These are phyloP conservation scores for Bemisia tabaci DNA, from an alignment of 1,140 invertebrate genomes.

Conservation along the genomic window DNA sequence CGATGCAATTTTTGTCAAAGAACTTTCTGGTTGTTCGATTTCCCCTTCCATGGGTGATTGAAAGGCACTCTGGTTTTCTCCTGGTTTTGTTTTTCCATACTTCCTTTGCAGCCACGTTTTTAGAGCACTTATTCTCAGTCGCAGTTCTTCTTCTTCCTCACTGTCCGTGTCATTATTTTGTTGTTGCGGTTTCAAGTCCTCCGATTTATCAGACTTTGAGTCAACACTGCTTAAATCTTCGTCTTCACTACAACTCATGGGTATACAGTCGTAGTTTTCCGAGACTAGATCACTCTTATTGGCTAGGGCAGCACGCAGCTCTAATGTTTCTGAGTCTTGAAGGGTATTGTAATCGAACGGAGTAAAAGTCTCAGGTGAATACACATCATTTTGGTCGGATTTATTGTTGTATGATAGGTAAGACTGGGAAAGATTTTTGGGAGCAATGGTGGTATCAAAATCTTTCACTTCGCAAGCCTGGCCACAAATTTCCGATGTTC, in stretches of 20 bases:
- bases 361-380: not conserved
- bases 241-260: not conserved
- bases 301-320: too few relatives aligned
- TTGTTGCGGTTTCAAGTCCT: not conserved
- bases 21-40: too few relatives aligned
- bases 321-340: too few relatives aligned
- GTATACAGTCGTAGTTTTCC: not conserved
- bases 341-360: not conserved
- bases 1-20: too few relatives aligned
- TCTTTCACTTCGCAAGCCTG: too few relatives aligned
- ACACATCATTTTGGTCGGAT: not conserved
- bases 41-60: too few relatives aligned
- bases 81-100: not conserved
- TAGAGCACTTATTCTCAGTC: not conserved
- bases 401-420: not conserved
- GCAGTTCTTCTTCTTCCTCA: not conserved
- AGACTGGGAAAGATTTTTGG: not conserved
- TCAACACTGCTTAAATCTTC: not conserved
- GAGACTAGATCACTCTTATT: too few relatives aligned
- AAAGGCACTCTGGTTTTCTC: not conserved
- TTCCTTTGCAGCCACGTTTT: not conserved
- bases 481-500: too few relatives aligned
- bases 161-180: not conserved
- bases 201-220: not conserved
- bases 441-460: too few relatives aligned